phyloP scores from a whole-genome alignment of 2,113 vertebrate genomes.

The Tragelaphus buxtoni region DNA sequence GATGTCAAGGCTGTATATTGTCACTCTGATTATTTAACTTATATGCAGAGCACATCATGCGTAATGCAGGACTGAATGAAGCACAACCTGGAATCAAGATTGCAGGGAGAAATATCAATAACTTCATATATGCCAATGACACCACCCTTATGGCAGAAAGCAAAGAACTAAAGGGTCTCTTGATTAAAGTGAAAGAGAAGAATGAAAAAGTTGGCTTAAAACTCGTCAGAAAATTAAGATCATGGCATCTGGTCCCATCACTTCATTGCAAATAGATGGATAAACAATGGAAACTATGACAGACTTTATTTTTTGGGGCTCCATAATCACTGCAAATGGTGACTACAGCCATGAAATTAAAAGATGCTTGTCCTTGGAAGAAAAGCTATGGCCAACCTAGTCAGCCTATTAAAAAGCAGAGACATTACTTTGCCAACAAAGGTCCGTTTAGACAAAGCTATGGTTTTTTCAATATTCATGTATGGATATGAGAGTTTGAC shows the following conservation, averaged over 20 bases:
- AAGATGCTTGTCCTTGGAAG: background rate
- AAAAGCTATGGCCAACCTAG: background rate
- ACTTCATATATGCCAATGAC: background rate
- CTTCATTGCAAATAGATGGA: background rate
- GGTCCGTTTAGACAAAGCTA: background rate
- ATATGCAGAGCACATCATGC: background rate
- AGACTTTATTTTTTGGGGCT: background rate
- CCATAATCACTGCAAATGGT: background rate
- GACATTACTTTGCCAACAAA: background rate
- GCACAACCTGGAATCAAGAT: background rate
- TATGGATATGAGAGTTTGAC: background rate
- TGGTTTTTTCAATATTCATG: background rate
- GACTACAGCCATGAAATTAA: background rate
- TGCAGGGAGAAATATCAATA: background rate
- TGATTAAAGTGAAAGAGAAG: background rate
- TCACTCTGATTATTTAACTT: background rate
- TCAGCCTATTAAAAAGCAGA: background rate
- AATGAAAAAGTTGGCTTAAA: background rate
- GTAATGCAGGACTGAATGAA: background rate
- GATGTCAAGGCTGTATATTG: background rate
- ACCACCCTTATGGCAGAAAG: background rate
- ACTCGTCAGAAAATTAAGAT: background rate
- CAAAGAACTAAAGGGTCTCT: background rate
- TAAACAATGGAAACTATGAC: background rate
- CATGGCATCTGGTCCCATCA: background rate